Conservation (phyloP, 1,140 invertebrate species). For the Brachionus koreanus region DNA sequence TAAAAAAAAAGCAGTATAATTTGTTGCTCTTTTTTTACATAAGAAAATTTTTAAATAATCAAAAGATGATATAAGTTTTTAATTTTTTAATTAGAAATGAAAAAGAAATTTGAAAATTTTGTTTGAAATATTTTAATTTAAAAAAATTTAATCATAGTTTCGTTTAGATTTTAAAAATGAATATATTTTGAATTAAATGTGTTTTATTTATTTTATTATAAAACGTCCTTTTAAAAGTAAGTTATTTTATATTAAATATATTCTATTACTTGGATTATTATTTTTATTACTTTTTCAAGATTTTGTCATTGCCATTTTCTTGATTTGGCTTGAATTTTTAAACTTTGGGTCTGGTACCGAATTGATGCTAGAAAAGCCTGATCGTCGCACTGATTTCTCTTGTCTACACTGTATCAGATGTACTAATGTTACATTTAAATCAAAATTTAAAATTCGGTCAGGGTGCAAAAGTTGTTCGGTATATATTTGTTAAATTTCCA, state of each 20-base stretch:
- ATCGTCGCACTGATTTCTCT: background rate
- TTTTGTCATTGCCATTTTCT: background rate
- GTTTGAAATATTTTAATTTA: too few relatives aligned
- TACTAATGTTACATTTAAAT: background rate
- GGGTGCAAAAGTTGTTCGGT: conserved; percentile 24
- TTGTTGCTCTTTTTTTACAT: too few relatives aligned
- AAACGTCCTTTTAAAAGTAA: background rate
- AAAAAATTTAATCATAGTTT: background rate
- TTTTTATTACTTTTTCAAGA: background rate
- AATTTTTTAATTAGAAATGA: too few relatives aligned
- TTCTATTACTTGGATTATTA: background rate
- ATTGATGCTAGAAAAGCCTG: background rate
- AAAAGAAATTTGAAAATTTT: too few relatives aligned
- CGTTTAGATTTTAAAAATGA: background rate
- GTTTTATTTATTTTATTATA: background rate
- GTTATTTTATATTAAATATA: background rate
- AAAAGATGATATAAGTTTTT: too few relatives aligned
- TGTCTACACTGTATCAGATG: background rate
- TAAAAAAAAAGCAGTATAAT: too few relatives aligned
- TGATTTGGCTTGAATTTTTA: background rate
- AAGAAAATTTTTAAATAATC: too few relatives aligned
- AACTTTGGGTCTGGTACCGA: background rate
- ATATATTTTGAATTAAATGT: background rate
- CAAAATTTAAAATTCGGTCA: background rate
- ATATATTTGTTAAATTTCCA: background rate